phyloP scores from a whole-genome alignment of 2,797 vertebrate species.

The Peromyscus nudipes region DNA sequence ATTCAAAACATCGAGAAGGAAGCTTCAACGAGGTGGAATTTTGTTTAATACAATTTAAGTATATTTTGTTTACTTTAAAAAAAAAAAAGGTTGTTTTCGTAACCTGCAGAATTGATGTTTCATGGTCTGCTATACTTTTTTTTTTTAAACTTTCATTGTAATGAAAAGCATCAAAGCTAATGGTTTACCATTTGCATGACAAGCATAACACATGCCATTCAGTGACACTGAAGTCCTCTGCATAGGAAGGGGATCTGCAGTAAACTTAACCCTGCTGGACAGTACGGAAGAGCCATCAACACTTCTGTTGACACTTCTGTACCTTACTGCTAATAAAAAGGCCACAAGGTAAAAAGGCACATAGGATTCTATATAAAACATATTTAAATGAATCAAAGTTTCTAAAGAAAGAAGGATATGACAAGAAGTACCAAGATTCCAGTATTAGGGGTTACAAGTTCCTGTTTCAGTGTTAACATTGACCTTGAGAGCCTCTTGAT shows the following conservation, averaged over 20 bases:
- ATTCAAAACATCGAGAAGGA: constrained; percentile 74
- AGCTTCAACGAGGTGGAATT: constrained; percentile 66
- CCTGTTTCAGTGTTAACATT: constrained; percentile 88
- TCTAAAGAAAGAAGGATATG: constrained; percentile 84
- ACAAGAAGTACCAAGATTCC: constrained; percentile 86
- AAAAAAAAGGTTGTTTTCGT: constrained; percentile 30
- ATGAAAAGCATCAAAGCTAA: constrained; percentile 68
- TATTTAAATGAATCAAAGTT: constrained; percentile 84
- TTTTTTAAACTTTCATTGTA: constrained; percentile 29
- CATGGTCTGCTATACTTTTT: constrained; percentile 58
- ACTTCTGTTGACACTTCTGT: constrained; percentile 69
- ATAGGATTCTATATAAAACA: constrained; percentile 88
- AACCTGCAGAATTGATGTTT: constrained; percentile 60
- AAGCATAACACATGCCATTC: constrained; percentile 54
- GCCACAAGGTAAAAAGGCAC: constrained; percentile 91
- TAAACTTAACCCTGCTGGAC: constrained; percentile 77
- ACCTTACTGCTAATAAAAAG: constrained; percentile 88
- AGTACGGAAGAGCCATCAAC: constrained; percentile 75
- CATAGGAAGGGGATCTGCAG: constrained; percentile 79
- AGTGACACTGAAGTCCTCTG: constrained; percentile 84
- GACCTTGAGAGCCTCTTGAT: constrained; percentile 86
- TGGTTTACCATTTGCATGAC: constrained; percentile 73
- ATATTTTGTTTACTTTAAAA: constrained; percentile 61
- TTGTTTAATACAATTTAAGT: constrained; percentile 53
- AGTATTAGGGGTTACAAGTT: constrained; percentile 86